Evolutionary conservation across 2,888 invertebrate genomes (phyloP), one percentile per base, ranked within the genome.

Genomic region (Agrotis segetum): DNA sequence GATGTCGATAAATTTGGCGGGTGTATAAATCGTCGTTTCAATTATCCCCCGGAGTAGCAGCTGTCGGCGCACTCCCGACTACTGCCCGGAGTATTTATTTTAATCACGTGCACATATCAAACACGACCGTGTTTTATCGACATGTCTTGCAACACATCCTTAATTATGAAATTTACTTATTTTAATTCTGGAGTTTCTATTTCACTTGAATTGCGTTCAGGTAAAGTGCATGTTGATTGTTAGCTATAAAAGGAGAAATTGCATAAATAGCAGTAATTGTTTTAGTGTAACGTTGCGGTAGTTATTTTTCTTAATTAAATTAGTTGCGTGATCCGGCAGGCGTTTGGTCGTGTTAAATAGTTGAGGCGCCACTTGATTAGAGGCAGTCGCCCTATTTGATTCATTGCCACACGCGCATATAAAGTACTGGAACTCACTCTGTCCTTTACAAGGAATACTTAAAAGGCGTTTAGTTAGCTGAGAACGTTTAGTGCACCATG

Each of bases 21-120:
- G 92, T 90, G 89, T 92, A 95, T 95, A 95, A 95, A 95, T 95
- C 94, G 93, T 91, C 92, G 92, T 95, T 95, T 96, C 95, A 96
- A 96, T 95, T 96, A 96, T 93, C 89, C 91, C 88, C 86, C 85
- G 89, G 90, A 93, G 94, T 90, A 95, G 92, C 95, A 95, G 95
- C 94, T 95, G 95, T 95, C 95, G 84, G 89, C 90, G 84, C 85
- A 84, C 85, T 83, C 79, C 79, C 88, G 88, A 90, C 93, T 92
- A 92, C 93, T 91, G 92, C 88, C 87, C 85, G 77, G 87, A 92
- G 92, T 94, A 95, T 95, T 95, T 95, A 95, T 96, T 95, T 95
- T 95, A 95, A 95, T 95, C 93, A 92, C 89, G 88, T 87, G 86
- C 89, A 88, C 91, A 90, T 90, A 92, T 92, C 93, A 92, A 92